Evolutionary conservation across 2,113 vertebrate species (phyloP).

Genomic region (Empidonax alnorum): DNA sequence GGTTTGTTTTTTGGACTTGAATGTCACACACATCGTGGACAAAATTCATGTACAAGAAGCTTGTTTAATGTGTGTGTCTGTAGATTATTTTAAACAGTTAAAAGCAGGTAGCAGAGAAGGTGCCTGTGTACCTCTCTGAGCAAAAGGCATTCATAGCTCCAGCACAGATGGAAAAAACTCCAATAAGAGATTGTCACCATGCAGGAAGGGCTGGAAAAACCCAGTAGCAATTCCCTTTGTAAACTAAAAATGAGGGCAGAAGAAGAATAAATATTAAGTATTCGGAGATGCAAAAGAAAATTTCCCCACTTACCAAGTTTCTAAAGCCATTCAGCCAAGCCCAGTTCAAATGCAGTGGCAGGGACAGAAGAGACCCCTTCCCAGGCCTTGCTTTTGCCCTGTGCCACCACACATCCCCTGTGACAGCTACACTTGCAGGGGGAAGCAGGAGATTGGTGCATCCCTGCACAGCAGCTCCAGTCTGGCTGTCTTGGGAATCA

Average conservation of each 20-base stretch:
- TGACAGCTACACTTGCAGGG: not conserved
- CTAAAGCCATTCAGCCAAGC: not conserved
- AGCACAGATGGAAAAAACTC: not conserved
- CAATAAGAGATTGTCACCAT: not conserved
- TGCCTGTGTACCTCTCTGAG: not conserved
- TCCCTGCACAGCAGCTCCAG: rapidly evolving
- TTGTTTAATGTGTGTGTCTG: not conserved
- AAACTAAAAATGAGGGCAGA: not conserved
- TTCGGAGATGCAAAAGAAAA: not conserved
- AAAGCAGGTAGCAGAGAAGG: not conserved
- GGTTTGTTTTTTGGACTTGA: not conserved
- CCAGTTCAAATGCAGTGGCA: not conserved
- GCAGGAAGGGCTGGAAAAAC: not conserved
- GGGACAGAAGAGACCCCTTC: not conserved
- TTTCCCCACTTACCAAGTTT: not conserved
- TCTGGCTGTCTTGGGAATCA: not conserved
- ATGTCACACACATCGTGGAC: not conserved
- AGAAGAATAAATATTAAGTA: not conserved
- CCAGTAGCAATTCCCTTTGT: not conserved
- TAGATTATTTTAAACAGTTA: not conserved
- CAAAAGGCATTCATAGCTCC: not conserved
- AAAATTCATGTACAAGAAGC: not conserved
- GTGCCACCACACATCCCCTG: rapidly evolving
- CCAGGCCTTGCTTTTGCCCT: not conserved
- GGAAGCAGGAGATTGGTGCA: rapidly evolving